Evolutionary conservation across 2,888 invertebrate genomes (phyloP), one percentile per base, ranked within the genome.

Genomic region (Agrotis clavis): DNA sequence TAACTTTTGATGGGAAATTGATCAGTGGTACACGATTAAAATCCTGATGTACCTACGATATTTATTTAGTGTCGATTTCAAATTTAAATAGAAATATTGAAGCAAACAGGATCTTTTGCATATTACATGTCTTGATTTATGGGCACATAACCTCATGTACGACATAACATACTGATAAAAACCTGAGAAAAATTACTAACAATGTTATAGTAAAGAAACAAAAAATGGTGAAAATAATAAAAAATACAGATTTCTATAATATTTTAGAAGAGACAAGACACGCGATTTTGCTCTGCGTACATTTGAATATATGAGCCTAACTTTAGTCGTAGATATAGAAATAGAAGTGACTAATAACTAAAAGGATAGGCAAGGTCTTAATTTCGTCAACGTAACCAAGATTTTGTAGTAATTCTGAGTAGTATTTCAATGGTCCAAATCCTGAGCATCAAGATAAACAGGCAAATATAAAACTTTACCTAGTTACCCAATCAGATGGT

Each of bases 21-120:
- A 67, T 60, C 66, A 82, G 74, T 54, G 59, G 51, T 30, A 78
- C 18, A 25, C 61, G 18, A 77, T 77, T 67, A 50, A 61, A 53
- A 48, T 19, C 18, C 30, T 59, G 16, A 53, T 54, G 18, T 25
- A n/a, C n/a, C 14, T 35, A n/a, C 21, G 25, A 35, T 75, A 67
- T 80, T 80, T 41, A 60, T 63, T 67, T 19, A 51, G 50, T 62
- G n/a, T 77, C 41, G n/a, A 63, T 54, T 62, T 30, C 5, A 35
- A 62, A 53, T 59, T 51, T 21, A 25, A 53, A 25, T 59, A 54
- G 4, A 5, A 57, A 35, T 53, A 25, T 9, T 18, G 30, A 65
- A 18, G 45, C 47, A 30, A 14, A 21, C 19, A 25, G 1, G 9
- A 60, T 19, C 35, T 73, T 11, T 62, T 25, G n/a, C 4, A 14